phyloP scores from a whole-genome alignment of 64 coral and sea anemone species.

The Orbicella faveolata region DNA sequence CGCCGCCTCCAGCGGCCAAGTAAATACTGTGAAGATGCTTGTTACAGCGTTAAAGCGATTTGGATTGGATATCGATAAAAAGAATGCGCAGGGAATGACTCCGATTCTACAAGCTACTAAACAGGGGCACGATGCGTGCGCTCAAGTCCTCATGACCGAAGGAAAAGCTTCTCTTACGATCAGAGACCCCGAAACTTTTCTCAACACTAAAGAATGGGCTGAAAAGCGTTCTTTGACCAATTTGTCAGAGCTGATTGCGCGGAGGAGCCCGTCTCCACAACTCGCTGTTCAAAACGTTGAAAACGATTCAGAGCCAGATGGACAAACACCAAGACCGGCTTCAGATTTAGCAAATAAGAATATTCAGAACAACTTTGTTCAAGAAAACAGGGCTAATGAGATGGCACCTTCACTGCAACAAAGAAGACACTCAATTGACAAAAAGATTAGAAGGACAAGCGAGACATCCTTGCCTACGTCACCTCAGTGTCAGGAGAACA shows the following conservation, averaged over 20 bases:
- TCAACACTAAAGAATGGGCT: slow-evolving; percentile 86
- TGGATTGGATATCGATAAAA: slow-evolving; percentile 77
- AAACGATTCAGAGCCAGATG: neutral
- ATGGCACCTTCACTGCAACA: neutral
- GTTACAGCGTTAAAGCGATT: slow-evolving; percentile 75
- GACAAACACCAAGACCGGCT: neutral
- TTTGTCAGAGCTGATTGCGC: slow-evolving; percentile 64
- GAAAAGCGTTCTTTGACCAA: slow-evolving; percentile 52
- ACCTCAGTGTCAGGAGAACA: neutral
- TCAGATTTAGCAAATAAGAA: slow-evolving; percentile 8
- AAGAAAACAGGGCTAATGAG: slow-evolving; percentile 15
- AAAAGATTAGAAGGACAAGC: neutral
- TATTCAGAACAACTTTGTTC: neutral
- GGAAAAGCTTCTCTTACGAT: slow-evolving; percentile 81
- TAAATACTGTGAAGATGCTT: slow-evolving; percentile 53
- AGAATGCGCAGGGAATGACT: slow-evolving; percentile 74
- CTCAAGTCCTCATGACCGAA: slow-evolving; percentile 59
- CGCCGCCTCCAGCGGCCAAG: slow-evolving; percentile 59
- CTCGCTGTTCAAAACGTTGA: slow-evolving; percentile 6
- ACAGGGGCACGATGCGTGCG: slow-evolving; percentile 44
- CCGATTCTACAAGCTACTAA: slow-evolving; percentile 65
- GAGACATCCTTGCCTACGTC: neutral
- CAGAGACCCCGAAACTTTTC: slow-evolving; percentile 60
- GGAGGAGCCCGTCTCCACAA: slow-evolving; percentile 42
- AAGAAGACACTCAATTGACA: neutral